Evolutionary conservation across 2,797 vertebrate genomes (phyloP).

Genomic region (Mallotus villosus): DNA sequence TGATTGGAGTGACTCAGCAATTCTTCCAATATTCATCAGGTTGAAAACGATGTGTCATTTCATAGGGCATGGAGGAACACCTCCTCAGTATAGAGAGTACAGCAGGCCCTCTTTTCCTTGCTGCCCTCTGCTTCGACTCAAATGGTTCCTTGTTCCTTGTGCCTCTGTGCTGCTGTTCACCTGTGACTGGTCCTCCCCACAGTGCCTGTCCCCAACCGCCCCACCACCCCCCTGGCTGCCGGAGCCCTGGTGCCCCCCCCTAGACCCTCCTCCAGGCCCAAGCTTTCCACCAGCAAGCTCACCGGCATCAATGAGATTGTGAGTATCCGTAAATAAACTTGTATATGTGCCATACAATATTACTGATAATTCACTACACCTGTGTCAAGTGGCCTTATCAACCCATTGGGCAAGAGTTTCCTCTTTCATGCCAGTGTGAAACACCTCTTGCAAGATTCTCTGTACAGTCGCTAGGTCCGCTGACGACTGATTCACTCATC

Average conservation of each 20-base stretch:
- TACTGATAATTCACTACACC: too few species aligned
- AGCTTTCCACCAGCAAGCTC: conserved; percentile 87
- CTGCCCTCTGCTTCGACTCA: too few species aligned
- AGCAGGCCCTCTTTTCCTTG: too few species aligned
- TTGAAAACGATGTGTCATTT: too few species aligned
- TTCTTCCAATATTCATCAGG: background rate
- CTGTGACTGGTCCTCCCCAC: background rate
- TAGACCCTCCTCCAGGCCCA: conserved; percentile 92
- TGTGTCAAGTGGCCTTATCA: too few species aligned
- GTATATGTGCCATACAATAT: too few species aligned
- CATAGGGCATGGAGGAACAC: too few species aligned
- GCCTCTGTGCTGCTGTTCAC: background rate
- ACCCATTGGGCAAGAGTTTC: too few species aligned
- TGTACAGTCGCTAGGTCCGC: background rate
- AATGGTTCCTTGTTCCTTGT: background rate
- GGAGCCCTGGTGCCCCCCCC: conserved; percentile 91
- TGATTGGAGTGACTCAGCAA: background rate
- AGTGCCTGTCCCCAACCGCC: conserved; percentile 78
- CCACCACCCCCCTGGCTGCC: conserved; percentile 86
- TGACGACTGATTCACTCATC: background rate
- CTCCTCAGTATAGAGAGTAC: too few species aligned
- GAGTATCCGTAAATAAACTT: conserved; percentile 58
- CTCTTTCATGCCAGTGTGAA: too few species aligned
- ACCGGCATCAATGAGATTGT: conserved; percentile 96
- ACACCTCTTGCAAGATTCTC: too few species aligned